These are phyloP conservation scores for Oenanthe oenanthe DNA, from an alignment of 2,113 vertebrate species.

Conservation along the genomic window DNA sequence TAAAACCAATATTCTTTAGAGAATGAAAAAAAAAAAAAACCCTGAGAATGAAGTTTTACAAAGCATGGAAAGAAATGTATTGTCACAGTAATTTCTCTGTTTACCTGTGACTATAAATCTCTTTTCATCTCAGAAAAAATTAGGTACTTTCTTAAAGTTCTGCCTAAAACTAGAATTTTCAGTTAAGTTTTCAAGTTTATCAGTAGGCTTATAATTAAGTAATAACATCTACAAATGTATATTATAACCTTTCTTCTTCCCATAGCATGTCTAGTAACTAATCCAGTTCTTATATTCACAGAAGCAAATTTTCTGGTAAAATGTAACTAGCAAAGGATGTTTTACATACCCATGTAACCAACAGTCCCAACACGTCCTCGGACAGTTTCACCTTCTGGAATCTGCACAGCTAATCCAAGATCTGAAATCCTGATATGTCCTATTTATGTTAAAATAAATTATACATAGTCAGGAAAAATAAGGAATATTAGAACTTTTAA, in stretches of 20 bases:
- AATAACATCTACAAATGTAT: background rate
- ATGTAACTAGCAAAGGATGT: background rate
- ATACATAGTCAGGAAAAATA: background rate
- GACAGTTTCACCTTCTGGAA: constrained; percentile 86
- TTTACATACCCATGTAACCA: constrained; percentile 90
- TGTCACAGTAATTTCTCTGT: background rate
- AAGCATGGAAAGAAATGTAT: background rate
- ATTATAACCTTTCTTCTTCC: background rate
- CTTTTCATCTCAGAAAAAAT: background rate
- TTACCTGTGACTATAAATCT: background rate
- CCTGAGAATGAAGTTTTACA: background rate
- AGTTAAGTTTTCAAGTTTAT: background rate
- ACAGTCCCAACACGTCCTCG: constrained; percentile 89
- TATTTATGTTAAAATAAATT: constrained; percentile 61
- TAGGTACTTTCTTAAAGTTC: background rate
- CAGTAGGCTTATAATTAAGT: background rate
- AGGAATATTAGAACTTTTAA: background rate
- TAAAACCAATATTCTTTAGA: background rate
- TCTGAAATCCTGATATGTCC: constrained; percentile 94
- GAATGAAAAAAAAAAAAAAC: background rate
- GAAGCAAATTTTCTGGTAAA: background rate
- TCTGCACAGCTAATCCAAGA: constrained; percentile 88
- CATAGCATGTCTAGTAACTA: background rate
- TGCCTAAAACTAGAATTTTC: background rate
- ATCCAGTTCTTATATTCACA: background rate